phyloP scores from a whole-genome alignment of 2,797 vertebrate genomes.

The Sciurus carolinensis region DNA sequence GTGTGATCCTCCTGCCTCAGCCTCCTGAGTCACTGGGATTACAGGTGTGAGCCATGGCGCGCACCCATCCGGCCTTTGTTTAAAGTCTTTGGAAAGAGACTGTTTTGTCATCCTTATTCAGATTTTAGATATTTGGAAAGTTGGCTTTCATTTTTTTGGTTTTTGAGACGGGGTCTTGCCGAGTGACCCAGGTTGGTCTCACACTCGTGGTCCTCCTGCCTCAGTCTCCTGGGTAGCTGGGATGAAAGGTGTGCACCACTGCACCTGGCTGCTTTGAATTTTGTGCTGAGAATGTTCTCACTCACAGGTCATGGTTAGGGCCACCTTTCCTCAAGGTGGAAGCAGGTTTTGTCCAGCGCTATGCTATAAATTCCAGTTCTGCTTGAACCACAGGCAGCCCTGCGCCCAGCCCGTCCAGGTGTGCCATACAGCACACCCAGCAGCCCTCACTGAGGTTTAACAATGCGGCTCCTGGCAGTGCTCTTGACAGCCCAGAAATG shows the following conservation, averaged over 20 bases:
- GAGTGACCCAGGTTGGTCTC: too few relatives aligned
- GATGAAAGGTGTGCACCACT: too few relatives aligned
- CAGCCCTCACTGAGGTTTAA: not conserved
- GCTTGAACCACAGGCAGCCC: not conserved
- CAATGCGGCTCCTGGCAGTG: not conserved
- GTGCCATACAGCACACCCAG: rapidly evolving
- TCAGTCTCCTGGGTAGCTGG: too few relatives aligned
- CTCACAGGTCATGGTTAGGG: not conserved
- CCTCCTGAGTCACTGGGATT: too few relatives aligned
- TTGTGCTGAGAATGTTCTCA: not conserved
- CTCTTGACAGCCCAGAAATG: not conserved
- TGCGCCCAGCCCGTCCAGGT: rapidly evolving
- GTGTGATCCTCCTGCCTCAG: too few relatives aligned
- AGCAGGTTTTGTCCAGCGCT: not conserved
- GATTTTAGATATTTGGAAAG: not conserved
- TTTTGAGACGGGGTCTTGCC: too few relatives aligned
- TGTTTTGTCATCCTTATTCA: not conserved
- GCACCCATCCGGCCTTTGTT: not conserved
- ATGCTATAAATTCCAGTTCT: not conserved
- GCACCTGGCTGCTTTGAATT: not conserved
- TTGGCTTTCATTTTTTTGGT: not conserved
- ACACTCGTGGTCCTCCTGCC: too few relatives aligned
- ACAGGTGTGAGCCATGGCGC: too few relatives aligned
- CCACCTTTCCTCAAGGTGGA: not conserved
- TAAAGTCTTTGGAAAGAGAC: not conserved